A percentile compares a stretch with the other conserved stretches of the same genome.
phyloP scores from a whole-genome alignment of 2,113 vertebrate species.

The Hipposideros armiger region DNA sequence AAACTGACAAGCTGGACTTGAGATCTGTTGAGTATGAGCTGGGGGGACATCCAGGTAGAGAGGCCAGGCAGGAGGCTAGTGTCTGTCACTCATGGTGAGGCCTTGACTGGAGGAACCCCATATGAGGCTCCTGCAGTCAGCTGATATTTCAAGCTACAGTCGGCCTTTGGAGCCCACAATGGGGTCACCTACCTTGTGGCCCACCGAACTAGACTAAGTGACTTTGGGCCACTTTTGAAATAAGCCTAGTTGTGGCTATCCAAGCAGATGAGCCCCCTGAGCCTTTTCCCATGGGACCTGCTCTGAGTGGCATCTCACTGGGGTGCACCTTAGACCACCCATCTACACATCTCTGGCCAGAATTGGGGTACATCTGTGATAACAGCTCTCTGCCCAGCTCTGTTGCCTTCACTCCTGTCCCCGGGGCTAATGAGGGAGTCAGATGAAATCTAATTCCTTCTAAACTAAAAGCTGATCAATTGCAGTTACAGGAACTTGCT shows the following conservation, averaged over 20 bases:
- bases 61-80: not conserved
- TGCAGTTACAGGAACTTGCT: not conserved
- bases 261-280: not conserved
- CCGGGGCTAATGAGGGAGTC: not conserved
- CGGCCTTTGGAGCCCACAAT: not conserved
- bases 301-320: not conserved
- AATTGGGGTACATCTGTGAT: not conserved
- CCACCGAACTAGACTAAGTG: not conserved
- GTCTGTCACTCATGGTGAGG: not conserved
- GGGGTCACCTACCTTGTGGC: not conserved
- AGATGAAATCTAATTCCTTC: not conserved
- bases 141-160: not conserved
- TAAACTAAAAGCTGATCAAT: conserved; percentile 37
- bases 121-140: not conserved
- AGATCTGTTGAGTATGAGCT: not conserved
- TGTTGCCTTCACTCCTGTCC: not conserved
- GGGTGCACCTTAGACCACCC: not conserved
- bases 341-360: not conserved
- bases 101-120: not conserved
- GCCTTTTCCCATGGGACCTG: not conserved
- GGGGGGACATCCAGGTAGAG: fast-evolving
- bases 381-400: not conserved
- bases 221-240: not conserved
- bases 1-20: not conserved
- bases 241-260: not conserved